These are phyloP conservation scores for Bradypus variegatus DNA, from an alignment of 2,797 vertebrate species.

Conservation along the genomic window DNA sequence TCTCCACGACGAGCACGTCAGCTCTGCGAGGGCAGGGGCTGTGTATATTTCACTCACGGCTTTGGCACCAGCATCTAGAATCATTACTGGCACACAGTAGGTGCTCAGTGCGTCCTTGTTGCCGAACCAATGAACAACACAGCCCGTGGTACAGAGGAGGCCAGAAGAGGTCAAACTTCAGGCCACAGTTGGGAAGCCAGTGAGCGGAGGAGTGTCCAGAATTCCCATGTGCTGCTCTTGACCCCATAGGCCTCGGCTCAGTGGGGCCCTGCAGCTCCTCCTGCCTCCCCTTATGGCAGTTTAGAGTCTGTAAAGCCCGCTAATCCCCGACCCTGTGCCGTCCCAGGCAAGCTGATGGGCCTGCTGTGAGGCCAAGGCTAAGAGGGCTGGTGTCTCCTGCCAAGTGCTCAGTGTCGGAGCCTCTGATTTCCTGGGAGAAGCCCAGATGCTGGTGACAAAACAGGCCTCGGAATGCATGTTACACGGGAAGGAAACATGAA, in stretches of 20 bases:
- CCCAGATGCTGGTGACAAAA: background rate
- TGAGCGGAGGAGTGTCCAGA: background rate
- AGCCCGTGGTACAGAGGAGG: background rate
- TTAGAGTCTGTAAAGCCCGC: background rate
- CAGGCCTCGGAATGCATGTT: accelerated
- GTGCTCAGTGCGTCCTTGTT: accelerated
- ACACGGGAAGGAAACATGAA: background rate
- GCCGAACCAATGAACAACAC: too few species aligned
- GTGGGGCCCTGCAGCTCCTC: background rate
- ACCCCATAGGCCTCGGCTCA: accelerated
- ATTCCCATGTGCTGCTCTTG: accelerated
- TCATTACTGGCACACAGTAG: background rate
- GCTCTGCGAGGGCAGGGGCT: background rate
- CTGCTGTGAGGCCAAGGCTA: background rate
- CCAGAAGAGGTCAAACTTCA: background rate
- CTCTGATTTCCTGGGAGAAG: background rate
- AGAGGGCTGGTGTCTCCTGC: background rate
- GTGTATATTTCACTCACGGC: too few species aligned
- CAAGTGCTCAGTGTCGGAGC: background rate
- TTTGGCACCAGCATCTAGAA: background rate
- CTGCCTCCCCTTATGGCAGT: background rate
- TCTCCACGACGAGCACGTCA: too few species aligned
- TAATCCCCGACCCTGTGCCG: background rate
- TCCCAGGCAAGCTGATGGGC: background rate
- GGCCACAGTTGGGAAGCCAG: background rate